These are phyloP conservation scores for Oikopleura vanhoeffeni DNA, from an alignment of 23 tunicate genomes.

Conservation along the genomic window DNA sequence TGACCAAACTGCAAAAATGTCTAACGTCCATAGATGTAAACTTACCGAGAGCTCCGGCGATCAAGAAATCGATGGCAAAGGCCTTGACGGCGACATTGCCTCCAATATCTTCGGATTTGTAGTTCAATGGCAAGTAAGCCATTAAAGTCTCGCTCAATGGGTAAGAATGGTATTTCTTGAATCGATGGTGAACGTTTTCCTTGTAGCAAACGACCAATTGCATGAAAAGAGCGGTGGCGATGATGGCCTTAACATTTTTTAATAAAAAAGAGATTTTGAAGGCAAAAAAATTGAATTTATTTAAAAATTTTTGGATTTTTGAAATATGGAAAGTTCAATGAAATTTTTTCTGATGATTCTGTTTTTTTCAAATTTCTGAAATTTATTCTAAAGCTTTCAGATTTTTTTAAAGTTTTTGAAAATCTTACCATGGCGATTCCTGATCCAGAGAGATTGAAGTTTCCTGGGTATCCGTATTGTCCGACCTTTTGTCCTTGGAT, in stretches of 20 bases:
- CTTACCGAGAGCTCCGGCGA: conserved; percentile 1
- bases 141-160: background rate
- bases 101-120: background rate
- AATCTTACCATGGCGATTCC: background rate
- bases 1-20: too few species aligned
- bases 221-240: background rate
- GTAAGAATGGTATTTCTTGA: background rate
- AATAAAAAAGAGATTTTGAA: too few species aligned
- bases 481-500: background rate
- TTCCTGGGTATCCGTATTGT: background rate
- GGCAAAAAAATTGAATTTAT: too few species aligned
- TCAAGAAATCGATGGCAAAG: background rate
- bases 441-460: background rate
- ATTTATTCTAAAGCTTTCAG: too few species aligned
- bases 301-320: too few species aligned
- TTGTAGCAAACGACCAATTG: background rate
- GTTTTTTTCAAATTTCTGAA: too few species aligned
- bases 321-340: too few species aligned
- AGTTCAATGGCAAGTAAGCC: background rate
- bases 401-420: background rate
- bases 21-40: too few species aligned
- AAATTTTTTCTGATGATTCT: too few species aligned
- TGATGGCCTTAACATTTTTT: background rate
- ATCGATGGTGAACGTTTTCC: background rate
- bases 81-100: background rate